A percentile compares a stretch with the other conserved stretches of the same genome.
These are phyloP conservation scores for Cygnus olor DNA, from an alignment of 2,797 vertebrate genomes.

Conservation along the genomic window DNA sequence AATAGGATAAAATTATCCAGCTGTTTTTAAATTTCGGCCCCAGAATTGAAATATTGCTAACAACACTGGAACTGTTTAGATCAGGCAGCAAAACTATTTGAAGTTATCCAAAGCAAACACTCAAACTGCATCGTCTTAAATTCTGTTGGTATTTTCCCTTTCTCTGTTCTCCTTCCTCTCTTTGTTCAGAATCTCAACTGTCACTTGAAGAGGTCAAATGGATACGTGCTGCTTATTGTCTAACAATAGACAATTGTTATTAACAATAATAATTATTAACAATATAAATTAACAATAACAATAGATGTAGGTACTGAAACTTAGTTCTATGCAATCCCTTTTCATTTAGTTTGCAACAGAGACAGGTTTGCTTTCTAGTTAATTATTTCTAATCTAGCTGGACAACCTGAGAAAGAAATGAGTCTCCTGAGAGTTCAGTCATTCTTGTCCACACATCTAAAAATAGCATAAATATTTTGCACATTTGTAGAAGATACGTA, in stretches of 20 bases:
- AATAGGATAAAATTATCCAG: background rate
- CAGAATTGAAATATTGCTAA: background rate
- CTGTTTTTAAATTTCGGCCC: background rate
- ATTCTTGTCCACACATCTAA: background rate
- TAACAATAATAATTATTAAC: no score
- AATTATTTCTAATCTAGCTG: constrained; percentile 53
- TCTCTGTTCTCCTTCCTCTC: background rate
- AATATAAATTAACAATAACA: background rate
- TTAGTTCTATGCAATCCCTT: background rate
- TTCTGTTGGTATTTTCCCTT: background rate
- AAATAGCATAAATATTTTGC: background rate
- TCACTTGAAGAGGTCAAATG: background rate
- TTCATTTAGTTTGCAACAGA: background rate
- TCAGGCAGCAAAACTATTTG: background rate
- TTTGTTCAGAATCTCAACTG: background rate
- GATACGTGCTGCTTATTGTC: background rate
- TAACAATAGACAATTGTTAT: background rate
- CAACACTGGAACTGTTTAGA: background rate
- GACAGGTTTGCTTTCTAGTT: constrained; percentile 31
- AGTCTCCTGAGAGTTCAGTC: background rate
- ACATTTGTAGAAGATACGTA: background rate
- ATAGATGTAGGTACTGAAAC: background rate
- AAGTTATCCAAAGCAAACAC: background rate
- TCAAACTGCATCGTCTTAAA: background rate
- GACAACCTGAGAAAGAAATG: constrained; percentile 23